A percentile compares a stretch with the other conserved stretches of the same genome.
These are phyloP conservation scores for Gastracanthus pulcherrimus DNA, from an alignment of 2,888 invertebrate genomes.

Conservation along the genomic window DNA sequence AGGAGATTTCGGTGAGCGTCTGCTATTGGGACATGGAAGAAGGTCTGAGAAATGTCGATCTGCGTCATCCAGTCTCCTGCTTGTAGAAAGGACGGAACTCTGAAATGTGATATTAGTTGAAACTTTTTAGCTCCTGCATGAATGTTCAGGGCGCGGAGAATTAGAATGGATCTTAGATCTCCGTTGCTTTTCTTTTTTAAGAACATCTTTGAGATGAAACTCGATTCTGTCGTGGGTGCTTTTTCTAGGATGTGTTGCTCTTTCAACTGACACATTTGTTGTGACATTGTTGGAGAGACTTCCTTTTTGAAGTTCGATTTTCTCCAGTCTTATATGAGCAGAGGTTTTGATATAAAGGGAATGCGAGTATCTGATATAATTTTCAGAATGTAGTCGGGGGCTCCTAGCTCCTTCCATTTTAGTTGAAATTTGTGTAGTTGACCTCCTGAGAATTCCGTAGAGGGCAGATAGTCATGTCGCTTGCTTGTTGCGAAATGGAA, in stretches of 20 bases:
- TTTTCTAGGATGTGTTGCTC: slow-evolving; percentile 34
- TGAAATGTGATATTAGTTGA: slow-evolving; percentile 35
- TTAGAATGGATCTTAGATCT: too few relatives aligned
- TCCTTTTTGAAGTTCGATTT: slow-evolving; percentile 29
- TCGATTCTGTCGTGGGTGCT: neutral
- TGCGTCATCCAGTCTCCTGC: slow-evolving; percentile 32
- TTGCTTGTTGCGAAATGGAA: slow-evolving; percentile 43
- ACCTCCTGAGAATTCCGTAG: slow-evolving; percentile 31
- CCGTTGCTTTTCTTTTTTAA: slow-evolving; percentile 43
- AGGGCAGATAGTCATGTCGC: slow-evolving; percentile 34
- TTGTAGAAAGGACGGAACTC: slow-evolving; percentile 42
- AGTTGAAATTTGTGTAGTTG: slow-evolving; percentile 12
- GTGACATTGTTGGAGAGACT: slow-evolving; percentile 16
- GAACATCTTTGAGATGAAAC: slow-evolving; percentile 55
- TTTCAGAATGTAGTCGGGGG: slow-evolving; percentile 43
- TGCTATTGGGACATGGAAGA: slow-evolving; percentile 58
- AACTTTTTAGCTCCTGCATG: slow-evolving; percentile 38
- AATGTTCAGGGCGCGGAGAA: too few relatives aligned
- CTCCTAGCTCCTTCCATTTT: slow-evolving; percentile 59
- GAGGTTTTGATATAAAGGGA: slow-evolving; percentile 41
- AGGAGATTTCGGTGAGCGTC: slow-evolving; percentile 59
- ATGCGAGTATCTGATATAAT: slow-evolving; percentile 46
- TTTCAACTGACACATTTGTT: slow-evolving; percentile 47
- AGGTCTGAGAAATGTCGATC: slow-evolving; percentile 43
- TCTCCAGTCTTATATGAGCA: slow-evolving; percentile 43